Evolutionary conservation across 2,797 vertebrate species (phyloP).

Genomic region (Silurus aristotelis): DNA sequence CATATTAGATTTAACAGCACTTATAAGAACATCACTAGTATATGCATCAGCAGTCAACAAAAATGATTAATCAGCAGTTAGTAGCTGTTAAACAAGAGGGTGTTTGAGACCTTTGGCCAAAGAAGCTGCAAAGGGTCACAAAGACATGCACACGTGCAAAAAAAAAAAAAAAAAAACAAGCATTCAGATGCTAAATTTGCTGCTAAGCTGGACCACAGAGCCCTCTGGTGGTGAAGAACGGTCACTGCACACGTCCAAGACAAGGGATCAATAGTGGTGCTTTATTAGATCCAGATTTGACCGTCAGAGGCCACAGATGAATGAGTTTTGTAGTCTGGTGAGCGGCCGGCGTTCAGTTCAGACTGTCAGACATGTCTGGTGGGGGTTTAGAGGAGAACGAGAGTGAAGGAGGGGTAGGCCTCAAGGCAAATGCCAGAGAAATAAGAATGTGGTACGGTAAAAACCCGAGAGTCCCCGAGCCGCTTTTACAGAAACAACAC

Average conservation of each 20-base stretch:
- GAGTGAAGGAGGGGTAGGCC: constrained; percentile 62
- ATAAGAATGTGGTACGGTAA: constrained; percentile 71
- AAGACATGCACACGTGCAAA: background rate
- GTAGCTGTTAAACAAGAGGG: background rate
- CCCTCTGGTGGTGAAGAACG: constrained; percentile 71
- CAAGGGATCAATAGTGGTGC: constrained; percentile 74
- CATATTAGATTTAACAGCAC: too few relatives aligned
- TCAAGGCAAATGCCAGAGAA: constrained; percentile 79
- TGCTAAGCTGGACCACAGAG: constrained; percentile 70
- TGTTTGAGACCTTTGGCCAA: background rate
- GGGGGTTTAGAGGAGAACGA: constrained; percentile 65
- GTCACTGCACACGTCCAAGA: constrained; percentile 47
- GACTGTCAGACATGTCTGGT: constrained; percentile 82
- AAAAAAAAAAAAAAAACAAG: too few relatives aligned
- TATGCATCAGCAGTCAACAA: background rate
- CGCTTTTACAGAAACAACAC: constrained; percentile 73
- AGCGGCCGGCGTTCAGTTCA: constrained; percentile 80
- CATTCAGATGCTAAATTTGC: background rate
- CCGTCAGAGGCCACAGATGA: constrained; percentile 82
- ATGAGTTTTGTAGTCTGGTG: constrained; percentile 85
- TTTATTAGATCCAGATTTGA: constrained; percentile 87
- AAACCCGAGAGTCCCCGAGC: constrained; percentile 75
- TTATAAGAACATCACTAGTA: too few relatives aligned
- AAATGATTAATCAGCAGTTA: background rate
- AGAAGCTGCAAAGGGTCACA: background rate